These are phyloP conservation scores for Okapia johnstoni DNA, from an alignment of 2,113 vertebrate species.

Conservation along the genomic window DNA sequence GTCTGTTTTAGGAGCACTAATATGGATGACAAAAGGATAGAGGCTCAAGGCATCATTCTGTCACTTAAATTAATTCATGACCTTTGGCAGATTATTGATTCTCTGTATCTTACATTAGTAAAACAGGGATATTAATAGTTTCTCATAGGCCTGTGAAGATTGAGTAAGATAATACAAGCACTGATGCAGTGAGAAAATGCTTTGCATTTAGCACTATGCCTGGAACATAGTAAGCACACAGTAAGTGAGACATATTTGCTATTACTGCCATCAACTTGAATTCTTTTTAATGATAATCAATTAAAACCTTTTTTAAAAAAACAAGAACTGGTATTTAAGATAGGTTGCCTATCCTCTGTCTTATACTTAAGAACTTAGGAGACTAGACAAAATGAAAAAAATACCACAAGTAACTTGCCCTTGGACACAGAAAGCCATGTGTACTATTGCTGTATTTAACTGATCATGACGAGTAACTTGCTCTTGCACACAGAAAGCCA, in stretches of 20 bases:
- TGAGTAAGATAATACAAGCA: not conserved
- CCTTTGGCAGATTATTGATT: not conserved
- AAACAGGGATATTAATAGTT: not conserved
- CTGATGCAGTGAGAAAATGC: not conserved
- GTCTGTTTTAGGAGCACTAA: not conserved
- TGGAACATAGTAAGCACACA: not conserved
- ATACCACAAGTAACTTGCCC: not conserved
- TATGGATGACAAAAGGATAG: not conserved
- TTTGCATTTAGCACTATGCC: not conserved
- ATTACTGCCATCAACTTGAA: no score
- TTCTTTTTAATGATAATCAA: not conserved
- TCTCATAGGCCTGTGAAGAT: not conserved
- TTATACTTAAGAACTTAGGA: not conserved
- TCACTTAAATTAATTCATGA: not conserved
- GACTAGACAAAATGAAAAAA: not conserved
- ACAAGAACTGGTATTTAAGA: not conserved
- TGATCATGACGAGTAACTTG: not conserved
- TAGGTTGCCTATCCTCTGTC: not conserved
- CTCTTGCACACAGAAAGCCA: not conserved
- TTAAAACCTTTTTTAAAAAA: not conserved
- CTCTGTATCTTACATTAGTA: not conserved
- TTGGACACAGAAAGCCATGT: not conserved
- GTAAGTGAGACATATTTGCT: not conserved
- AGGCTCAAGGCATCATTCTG: not conserved
- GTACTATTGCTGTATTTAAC: not conserved